Evolutionary conservation across 2,113 vertebrate species (phyloP).

Genomic region (Rafetus swinhoei): DNA sequence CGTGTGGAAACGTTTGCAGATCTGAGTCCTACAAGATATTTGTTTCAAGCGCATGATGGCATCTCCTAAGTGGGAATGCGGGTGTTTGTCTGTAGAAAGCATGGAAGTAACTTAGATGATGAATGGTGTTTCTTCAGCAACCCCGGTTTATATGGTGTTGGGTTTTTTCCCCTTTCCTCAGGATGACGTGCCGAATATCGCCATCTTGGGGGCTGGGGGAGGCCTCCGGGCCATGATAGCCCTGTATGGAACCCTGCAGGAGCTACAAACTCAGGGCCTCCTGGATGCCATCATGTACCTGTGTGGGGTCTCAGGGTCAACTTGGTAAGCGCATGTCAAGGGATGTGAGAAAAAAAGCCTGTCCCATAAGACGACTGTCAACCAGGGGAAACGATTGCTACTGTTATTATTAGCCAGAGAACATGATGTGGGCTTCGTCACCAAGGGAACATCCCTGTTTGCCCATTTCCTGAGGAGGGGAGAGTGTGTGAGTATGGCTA

Average conservation of each 20-base stretch:
- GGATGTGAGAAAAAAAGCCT: background rate
- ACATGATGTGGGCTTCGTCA: background rate
- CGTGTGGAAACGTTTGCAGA: background rate
- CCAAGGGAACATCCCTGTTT: background rate
- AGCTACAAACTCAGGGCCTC: slow-evolving; percentile 62
- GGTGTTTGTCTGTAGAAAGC: background rate
- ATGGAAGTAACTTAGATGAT: background rate
- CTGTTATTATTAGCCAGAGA: background rate
- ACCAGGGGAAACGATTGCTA: background rate
- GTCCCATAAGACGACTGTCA: background rate
- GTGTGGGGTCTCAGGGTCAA: background rate
- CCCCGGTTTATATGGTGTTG: background rate
- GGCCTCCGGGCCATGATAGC: slow-evolving; percentile 71
- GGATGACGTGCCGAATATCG: slow-evolving; percentile 63
- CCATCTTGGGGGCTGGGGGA: slow-evolving; percentile 73
- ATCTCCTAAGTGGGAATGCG: background rate
- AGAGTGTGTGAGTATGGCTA: background rate
- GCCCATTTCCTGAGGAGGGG: background rate
- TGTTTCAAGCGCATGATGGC: background rate
- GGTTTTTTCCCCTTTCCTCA: background rate
- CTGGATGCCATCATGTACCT: slow-evolving; percentile 74
- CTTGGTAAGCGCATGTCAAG: background rate
- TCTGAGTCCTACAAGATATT: background rate
- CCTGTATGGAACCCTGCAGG: slow-evolving; percentile 67
- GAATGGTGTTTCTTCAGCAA: background rate